Evolutionary conservation across 2,113 vertebrate genomes (phyloP).

Genomic region (Elachura formosa): DNA sequence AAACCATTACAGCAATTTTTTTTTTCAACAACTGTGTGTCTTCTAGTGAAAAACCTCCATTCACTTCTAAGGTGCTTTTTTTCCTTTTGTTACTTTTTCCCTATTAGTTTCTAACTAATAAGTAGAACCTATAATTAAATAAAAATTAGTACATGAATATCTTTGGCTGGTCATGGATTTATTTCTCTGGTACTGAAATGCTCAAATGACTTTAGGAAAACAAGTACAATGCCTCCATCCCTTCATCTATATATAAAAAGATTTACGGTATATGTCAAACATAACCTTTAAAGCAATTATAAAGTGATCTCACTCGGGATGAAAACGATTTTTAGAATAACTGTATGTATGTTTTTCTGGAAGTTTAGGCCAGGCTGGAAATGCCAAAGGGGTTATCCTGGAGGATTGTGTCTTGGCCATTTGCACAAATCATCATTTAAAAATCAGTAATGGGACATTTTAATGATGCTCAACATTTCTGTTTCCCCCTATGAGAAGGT

Average conservation of each 20-base stretch:
- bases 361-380: neutral
- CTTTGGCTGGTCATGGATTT: neutral
- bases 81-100: neutral
- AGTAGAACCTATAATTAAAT: neutral
- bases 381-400: neutral
- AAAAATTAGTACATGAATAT: neutral
- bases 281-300: conserved; percentile 37
- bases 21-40: neutral
- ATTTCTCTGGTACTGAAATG: neutral
- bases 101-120: neutral
- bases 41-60: neutral
- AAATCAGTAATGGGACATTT: neutral
- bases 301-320: conserved; percentile 8
- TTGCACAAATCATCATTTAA: conserved; percentile 16
- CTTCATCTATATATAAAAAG: neutral
- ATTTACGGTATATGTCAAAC: conserved; percentile 1
- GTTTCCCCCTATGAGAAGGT: neutral
- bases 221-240: neutral
- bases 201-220: neutral
- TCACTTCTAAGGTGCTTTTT: neutral
- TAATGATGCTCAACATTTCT: conserved; percentile 1
- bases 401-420: neutral
- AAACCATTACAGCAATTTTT: neutral
- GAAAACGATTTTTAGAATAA: conserved; percentile 23
- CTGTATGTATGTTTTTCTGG: neutral